Base-by-base conservation (phyloP, 1,140 invertebrate genomes). In the Coboldia fuscipes region DNA sequence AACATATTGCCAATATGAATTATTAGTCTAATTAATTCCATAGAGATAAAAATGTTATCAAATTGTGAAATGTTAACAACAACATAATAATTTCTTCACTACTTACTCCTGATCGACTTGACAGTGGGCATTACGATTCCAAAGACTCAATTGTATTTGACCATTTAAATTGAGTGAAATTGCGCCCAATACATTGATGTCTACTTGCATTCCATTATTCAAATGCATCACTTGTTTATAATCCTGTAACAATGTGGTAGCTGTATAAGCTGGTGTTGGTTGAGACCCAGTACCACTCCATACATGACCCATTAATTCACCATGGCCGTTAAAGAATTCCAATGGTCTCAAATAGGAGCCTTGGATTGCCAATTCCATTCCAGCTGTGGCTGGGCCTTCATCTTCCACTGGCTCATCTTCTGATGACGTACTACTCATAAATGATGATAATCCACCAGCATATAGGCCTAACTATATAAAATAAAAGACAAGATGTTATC, bases 281-380 rank as follows among this genome's bases (percentile, higher is more conserved):
- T 86, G 78, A 1, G 77, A 81, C 2, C 70, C 81, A 3, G 73
- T 78, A 1, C 80, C 79, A 1, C 75, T 74, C 82, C 83, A 90
- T 4, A 89, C 75, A 42, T 86, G 82, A 1, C 82, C 70, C 83
- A 90, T 88, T 0, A 92, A 57, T 47, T 88, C 82, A 1, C 73
- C 66, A 45, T 84, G 76, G 0, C 83, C 80, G 3, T 61, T 67
- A 52, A 92, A 92, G 45, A 92, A 89, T 12, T 79, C 63, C 39
- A 86, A 77, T 0, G 85, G 84, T 31, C 83, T 57, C 8, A 89
- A 54, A 37, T 81, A 67, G 0, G 80, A 72, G 13, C 75, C 82
- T 30, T 85, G 56, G 1, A 90, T 58, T 2, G 68, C 69, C 2
- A 90, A 60, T 48, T 85, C 75, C 70, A 92, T 80, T 17, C 85